phyloP scores from a whole-genome alignment of 2,888 invertebrate species.

The Elegia similella region DNA sequence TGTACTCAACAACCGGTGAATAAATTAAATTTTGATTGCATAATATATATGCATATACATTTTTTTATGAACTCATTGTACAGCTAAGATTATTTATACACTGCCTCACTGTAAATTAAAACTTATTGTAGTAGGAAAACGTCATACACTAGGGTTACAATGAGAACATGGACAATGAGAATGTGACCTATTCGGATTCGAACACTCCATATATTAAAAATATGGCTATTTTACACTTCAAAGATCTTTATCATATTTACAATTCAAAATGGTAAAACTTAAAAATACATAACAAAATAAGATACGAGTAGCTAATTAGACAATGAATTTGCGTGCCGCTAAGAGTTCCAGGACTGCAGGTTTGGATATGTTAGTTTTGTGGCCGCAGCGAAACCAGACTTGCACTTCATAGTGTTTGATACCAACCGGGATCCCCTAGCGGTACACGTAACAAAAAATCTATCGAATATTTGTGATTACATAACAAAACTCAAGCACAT shows the following conservation, averaged over 20 bases:
- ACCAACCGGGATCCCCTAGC: not conserved
- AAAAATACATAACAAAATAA: constrained; percentile 79
- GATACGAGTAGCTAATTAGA: constrained; percentile 68
- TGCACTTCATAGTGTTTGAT: not conserved
- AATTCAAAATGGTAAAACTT: constrained; percentile 72
- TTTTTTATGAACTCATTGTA: constrained; percentile 4
- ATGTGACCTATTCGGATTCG: constrained; percentile 39
- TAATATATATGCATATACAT: not conserved
- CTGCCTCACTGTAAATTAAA: constrained; percentile 8
- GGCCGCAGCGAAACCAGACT: not conserved
- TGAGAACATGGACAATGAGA: constrained; percentile 25
- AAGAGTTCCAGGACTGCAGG: not conserved
- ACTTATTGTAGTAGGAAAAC: constrained; percentile 17
- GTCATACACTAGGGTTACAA: constrained; percentile 4
- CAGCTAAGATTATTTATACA: constrained; percentile 15
- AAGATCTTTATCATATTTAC: constrained; percentile 71
- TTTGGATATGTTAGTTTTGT: not conserved
- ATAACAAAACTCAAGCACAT: constrained; percentile 72
- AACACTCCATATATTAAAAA: constrained; percentile 37
- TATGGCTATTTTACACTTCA: constrained; percentile 57
- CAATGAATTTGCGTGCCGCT: constrained; percentile 33
- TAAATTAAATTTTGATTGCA: constrained; percentile 5
- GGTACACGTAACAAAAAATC: not conserved
- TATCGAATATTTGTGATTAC: constrained; percentile 69
- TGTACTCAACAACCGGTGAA: constrained; percentile 5